phyloP scores from a whole-genome alignment of 2,797 vertebrate species.

The Hippoglossus hippoglossus region DNA sequence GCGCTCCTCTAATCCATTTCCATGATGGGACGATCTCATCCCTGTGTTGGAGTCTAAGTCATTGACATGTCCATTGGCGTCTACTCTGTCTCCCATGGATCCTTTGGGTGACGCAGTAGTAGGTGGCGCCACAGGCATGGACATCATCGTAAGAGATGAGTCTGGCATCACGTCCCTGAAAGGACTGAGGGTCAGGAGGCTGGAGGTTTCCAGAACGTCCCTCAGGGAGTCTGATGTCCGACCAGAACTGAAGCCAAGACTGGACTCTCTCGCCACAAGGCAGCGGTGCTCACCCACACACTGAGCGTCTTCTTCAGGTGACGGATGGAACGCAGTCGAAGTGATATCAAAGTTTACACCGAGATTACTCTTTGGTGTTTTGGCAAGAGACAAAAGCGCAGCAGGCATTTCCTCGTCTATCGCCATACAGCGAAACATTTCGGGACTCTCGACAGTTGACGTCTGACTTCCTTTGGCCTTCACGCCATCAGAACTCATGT shows the following conservation, averaged over 20 bases:
- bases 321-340: slow-evolving; percentile 73
- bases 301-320: slow-evolving; percentile 54
- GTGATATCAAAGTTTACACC: slow-evolving; percentile 86
- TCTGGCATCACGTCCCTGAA: slow-evolving; percentile 83
- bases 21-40: slow-evolving; percentile 75
- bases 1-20: slow-evolving; percentile 62
- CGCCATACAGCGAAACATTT: slow-evolving; percentile 73
- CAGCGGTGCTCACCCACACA: slow-evolving; percentile 67
- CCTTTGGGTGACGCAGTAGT: slow-evolving; percentile 1
- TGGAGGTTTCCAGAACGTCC: slow-evolving; percentile 77
- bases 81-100: slow-evolving; percentile 36
- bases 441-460: slow-evolving; percentile 72
- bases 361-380: slow-evolving; percentile 81
- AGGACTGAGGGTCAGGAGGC: slow-evolving; percentile 85
- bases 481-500: neutral
- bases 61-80: slow-evolving; percentile 61
- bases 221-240: slow-evolving; percentile 69
- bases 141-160: slow-evolving; percentile 87
- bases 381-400: slow-evolving; percentile 71
- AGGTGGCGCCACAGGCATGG: slow-evolving; percentile 86
- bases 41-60: slow-evolving; percentile 67
- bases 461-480: slow-evolving; percentile 29
- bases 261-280: slow-evolving; percentile 47
- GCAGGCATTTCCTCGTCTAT: slow-evolving; percentile 30
- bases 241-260: slow-evolving; percentile 65